A percentile compares a stretch with the other conserved stretches of the same genome.
Conservation (phyloP, 2,113 vertebrate species). For the Emydura subglobosa region DNA sequence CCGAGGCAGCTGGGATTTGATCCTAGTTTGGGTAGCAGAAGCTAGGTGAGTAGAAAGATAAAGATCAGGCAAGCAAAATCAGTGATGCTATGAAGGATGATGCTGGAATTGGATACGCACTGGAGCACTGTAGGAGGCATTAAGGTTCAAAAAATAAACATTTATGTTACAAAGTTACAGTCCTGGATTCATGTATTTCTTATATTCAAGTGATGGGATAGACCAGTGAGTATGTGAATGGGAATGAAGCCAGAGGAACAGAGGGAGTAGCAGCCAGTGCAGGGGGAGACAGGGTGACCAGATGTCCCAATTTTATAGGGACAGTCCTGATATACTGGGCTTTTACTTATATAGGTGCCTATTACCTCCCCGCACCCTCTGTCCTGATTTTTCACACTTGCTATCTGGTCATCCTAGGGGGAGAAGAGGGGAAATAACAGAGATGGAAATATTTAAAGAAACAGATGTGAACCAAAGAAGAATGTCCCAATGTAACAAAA, state of each 20-base stretch:
- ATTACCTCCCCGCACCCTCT: too few species aligned
- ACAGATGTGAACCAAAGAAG: not conserved
- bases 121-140: not conserved
- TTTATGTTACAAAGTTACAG: not conserved
- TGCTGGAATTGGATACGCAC: not conserved
- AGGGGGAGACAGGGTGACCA: not conserved
- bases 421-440: not conserved
- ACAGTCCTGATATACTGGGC: too few species aligned
- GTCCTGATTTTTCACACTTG: too few species aligned
- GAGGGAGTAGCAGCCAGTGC: not conserved
- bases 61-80: not conserved
- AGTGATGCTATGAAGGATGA: not conserved
- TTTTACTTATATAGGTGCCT: too few species aligned
- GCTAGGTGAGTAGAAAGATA: not conserved
- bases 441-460: not conserved
- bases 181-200: not conserved
- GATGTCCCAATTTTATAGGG: too few species aligned
- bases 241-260: not conserved
- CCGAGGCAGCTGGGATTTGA: not conserved
- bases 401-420: too few species aligned
- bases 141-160: not conserved
- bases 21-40: not conserved
- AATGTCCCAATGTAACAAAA: not conserved
- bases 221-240: too few species aligned
- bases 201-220: not conserved